Base-by-base conservation (phyloP, 2,113 vertebrate genomes). In the Macquaria ambigua region DNA sequence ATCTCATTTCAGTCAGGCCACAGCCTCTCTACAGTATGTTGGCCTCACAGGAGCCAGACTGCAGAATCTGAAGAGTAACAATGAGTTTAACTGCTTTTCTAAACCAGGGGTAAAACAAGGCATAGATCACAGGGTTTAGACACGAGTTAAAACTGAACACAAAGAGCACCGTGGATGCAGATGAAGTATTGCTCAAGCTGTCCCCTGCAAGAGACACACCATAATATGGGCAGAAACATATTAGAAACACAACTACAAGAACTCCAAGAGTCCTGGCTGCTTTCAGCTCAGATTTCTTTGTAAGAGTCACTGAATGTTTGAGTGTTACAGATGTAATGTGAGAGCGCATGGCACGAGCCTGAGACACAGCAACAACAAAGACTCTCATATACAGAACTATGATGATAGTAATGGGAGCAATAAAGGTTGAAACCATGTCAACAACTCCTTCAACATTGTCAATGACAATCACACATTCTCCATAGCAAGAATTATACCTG, bases 21-120 rank as follows among this genome's bases (percentile, higher is more conserved):
- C 63, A 74, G 46, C 8, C n/a, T 39, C 20, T 23, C 53, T 55
- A 55, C 53, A 9, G 53, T 55, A 87, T 12, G 21, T 48, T 67
- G 18, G 10, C 23, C 15, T 82, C 52, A 68, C 21, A 11, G 21
- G 72, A 85, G 7, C 10, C 75, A 6, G 56, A 34, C 53, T 80
- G 39, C 62, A 87, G 53, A 1, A 90, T 81, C 74, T 64, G 73
- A n/a, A 85, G 41, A 1, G 72, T 82, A 3, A 96, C 46, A 85
- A 92, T 87, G 12, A 77, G 68, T 78, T 76, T 91, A 1, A 67
- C n/a, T 3, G 86, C 70, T 80, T 63, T 91, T 66, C 82, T 88
- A 37, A 93, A 94, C 90, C 91, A 93, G n/a, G 61, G 64, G 53
- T 94, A 93, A 59, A 92, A 90, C 2, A 92, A 39, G 1, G 69